Conservation (phyloP, 1,140 invertebrate species). For the Hypsibius dujardini region DNA sequence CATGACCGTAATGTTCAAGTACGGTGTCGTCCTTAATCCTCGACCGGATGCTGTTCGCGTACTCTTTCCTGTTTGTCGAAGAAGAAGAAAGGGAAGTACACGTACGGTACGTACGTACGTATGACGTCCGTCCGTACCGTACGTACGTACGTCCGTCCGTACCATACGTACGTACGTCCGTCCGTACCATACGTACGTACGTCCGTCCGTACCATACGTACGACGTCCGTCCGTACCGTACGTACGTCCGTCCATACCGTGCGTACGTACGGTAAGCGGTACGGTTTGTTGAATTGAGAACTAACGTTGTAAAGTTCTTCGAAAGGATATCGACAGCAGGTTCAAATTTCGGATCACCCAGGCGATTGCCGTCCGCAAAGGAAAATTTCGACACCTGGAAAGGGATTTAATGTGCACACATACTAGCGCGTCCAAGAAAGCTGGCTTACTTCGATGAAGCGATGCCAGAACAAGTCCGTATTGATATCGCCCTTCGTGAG, state of each 20-base stretch:
- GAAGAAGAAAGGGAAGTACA: too few relatives aligned
- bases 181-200: background rate
- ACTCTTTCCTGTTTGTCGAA: constrained; percentile 23
- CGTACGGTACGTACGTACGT: too few relatives aligned
- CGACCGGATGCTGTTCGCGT: background rate
- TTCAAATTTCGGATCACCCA: constrained; percentile 20
- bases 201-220: constrained; percentile 24
- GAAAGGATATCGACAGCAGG: constrained; percentile 20
- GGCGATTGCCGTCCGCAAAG: background rate
- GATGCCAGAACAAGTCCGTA: constrained; percentile 24
- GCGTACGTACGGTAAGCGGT: constrained; percentile 22
- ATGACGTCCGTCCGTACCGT: too few relatives aligned
- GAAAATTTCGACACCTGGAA: constrained; percentile 9
- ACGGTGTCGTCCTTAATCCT: background rate
- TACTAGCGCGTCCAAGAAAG: background rate
- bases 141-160: too few relatives aligned
- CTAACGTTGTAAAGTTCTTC: too few relatives aligned
- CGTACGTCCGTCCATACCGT: constrained; percentile 23
- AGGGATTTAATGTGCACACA: constrained; percentile 10
- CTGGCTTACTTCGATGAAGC: constrained; percentile 28
- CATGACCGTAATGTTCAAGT: background rate
- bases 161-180: background rate
- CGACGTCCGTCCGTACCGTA: too few relatives aligned
- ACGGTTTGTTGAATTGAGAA: too few relatives aligned
- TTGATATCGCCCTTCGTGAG: constrained; percentile 16